These are phyloP conservation scores for Chirona hameri DNA, from an alignment of 2,888 invertebrate species.

Conservation along the genomic window DNA sequence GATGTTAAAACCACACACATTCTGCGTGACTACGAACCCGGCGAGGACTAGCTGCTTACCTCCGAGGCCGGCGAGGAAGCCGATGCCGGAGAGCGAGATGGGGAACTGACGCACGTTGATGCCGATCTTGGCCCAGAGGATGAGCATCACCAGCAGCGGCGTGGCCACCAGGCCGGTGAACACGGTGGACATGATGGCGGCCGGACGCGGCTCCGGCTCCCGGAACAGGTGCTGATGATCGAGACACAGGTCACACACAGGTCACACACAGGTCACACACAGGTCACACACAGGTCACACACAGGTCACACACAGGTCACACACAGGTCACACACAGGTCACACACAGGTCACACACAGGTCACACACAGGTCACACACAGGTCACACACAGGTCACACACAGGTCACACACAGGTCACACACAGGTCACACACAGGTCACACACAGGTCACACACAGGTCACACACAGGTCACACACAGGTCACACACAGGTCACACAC, in stretches of 20 bases:
- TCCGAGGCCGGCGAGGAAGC: constrained; percentile 86
- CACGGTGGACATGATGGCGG: constrained; percentile 78
- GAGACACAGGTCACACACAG: constrained; percentile 71
- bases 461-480: too few relatives aligned
- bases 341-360: too few relatives aligned
- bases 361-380: too few relatives aligned
- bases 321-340: too few relatives aligned
- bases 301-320: too few relatives aligned
- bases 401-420: too few relatives aligned
- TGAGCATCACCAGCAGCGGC: constrained; percentile 74
- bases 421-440: too few relatives aligned
- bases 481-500: too few relatives aligned
- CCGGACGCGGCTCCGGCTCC: constrained; percentile 84
- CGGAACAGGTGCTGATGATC: constrained; percentile 50
- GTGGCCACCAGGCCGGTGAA: constrained; percentile 80
- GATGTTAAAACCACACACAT: too few relatives aligned
- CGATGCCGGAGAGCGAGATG: constrained; percentile 69
- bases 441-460: too few relatives aligned
- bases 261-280: constrained; percentile 88
- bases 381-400: too few relatives aligned
- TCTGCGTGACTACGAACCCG: too few relatives aligned
- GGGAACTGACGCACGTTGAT: constrained; percentile 82
- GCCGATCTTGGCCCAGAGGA: constrained; percentile 78
- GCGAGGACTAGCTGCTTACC: constrained; percentile 51
- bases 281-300: constrained; percentile 53